Percentiles rank a stretch among this genome's conserved stretches.
Conservation (phyloP, 1,140 invertebrate species). For the Chelonus insularis region DNA sequence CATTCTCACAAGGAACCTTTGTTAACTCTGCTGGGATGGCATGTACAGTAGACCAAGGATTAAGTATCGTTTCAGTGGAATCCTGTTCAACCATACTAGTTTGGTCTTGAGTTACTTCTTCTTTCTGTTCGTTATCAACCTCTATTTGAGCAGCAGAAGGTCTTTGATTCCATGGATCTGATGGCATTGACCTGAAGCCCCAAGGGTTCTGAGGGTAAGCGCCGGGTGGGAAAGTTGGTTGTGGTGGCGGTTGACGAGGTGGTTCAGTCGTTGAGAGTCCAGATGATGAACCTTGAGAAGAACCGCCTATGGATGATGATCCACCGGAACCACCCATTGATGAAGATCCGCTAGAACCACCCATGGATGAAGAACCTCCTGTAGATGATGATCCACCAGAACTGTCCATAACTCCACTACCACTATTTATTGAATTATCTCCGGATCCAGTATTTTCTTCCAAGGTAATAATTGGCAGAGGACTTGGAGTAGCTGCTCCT, state of each 20-base stretch:
- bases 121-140: constrained; percentile 19
- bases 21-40: constrained; percentile 37
- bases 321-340: background rate
- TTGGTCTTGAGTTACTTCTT: background rate
- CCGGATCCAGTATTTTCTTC: background rate
- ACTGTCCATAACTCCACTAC: too few species aligned
- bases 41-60: constrained; percentile 39
- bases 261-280: constrained; percentile 20
- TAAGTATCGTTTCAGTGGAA: constrained; percentile 24
- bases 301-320: background rate
- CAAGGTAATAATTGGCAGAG: constrained; percentile 23
- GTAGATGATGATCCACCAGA: background rate
- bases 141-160: constrained; percentile 17
- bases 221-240: constrained; percentile 22
- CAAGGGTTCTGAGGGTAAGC: constrained; percentile 25
- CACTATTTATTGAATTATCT: too few species aligned
- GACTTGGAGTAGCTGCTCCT: constrained; percentile 48
- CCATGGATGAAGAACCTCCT: constrained; percentile 6
- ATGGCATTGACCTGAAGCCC: constrained; percentile 22
- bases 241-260: constrained; percentile 17
- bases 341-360: constrained; percentile 12
- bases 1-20: constrained; percentile 41
- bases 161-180: constrained; percentile 34
- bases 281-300: constrained; percentile 20
- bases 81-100: background rate